Percentiles rank a stretch among this genome's conserved stretches.
These are phyloP conservation scores for Theonella swinhoei DNA, from an alignment of 37 sponge, comb jelly and placozoan species.

Conservation along the genomic window DNA sequence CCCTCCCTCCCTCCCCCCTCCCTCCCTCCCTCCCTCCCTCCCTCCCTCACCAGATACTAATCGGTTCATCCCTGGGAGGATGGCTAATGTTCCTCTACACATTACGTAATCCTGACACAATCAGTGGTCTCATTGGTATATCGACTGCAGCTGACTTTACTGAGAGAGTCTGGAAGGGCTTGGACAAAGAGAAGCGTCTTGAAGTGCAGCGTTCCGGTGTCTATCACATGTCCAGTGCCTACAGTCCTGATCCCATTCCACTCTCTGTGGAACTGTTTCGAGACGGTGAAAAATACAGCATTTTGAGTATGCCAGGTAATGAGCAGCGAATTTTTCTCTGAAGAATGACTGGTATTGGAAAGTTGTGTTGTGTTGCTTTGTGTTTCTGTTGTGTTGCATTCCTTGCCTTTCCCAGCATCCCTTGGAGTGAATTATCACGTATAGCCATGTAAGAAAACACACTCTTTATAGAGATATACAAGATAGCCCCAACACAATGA, in stretches of 20 bases:
- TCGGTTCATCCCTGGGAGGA: conserved; percentile 74
- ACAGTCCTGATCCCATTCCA: conserved; percentile 28
- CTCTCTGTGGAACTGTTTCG: conserved; percentile 49
- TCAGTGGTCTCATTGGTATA: conserved; percentile 70
- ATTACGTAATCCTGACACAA: conserved; percentile 67
- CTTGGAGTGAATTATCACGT: too few relatives aligned
- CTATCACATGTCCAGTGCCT: conserved; percentile 16
- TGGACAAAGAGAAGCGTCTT: conserved; percentile 42
- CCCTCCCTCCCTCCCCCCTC: neutral
- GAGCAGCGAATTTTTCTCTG: neutral
- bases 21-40: neutral
- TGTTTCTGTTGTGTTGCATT: too few relatives aligned
- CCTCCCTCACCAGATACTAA: conserved; percentile 20
- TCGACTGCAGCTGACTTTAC: conserved; percentile 63
- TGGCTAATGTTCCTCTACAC: conserved; percentile 82
- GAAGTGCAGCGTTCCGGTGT: conserved; percentile 47
- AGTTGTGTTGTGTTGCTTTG: too few relatives aligned
- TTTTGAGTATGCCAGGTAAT: conserved; percentile 75
- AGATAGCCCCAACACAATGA: too few relatives aligned
- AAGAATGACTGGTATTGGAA: neutral
- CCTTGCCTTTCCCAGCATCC: too few relatives aligned
- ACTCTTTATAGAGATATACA: too few relatives aligned
- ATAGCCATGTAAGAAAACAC: too few relatives aligned
- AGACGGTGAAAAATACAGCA: conserved; percentile 70
- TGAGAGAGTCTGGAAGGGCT: conserved; percentile 44